Base-by-base conservation (phyloP, 2,797 vertebrate genomes). In the Pangasius sanitwongsei region DNA sequence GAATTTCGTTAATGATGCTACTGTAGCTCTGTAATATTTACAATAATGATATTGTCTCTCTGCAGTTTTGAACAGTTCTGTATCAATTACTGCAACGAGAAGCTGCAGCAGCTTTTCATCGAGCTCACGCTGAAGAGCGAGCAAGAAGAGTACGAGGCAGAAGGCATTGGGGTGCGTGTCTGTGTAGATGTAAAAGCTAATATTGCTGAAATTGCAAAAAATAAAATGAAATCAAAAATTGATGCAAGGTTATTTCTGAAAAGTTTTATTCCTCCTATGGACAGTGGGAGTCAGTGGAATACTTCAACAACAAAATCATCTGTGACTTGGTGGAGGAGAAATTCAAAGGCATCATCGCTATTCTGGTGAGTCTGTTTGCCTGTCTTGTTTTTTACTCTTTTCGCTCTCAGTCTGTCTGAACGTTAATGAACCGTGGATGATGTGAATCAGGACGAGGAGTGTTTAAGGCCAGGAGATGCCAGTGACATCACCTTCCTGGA, bases 221-320 rank as follows among this genome's bases (percentile, higher is more conserved):
- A 57, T 7, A 44, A 7, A 44, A 44, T 41, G 0, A 55, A 55
- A 53, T 53, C 12, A 11, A 6, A 82, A 63, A 53, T 18, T 0
- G 2, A 1, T 18, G 3, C 25, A 16, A 11, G 23, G 41, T 13
- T 75, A 48, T 34, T 8, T 31, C 28, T 20, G 11, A 67, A 3
- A 20, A 31, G 13, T 11, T 25, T 50, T 77, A 78, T 28, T 55
- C 90, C 89, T 72, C 20, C 0, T 2, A 0, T 78, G 81, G 11
- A 12, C 92, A 99, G 98, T 99, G 98, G 98, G 98, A 99, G 93
- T 96, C 97, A 0, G 98, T 99, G 92, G 97, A 97, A 80, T 99
- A 98, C 95, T 99, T 99, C 94, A 97, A 99, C 95, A 99, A 99
- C 96, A 99, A 99, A 96, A 98, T 99, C 89, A 99, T 99, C 88